Evolutionary conservation across 2,113 vertebrate species (phyloP).

Genomic region (Chinchilla lanigera): DNA sequence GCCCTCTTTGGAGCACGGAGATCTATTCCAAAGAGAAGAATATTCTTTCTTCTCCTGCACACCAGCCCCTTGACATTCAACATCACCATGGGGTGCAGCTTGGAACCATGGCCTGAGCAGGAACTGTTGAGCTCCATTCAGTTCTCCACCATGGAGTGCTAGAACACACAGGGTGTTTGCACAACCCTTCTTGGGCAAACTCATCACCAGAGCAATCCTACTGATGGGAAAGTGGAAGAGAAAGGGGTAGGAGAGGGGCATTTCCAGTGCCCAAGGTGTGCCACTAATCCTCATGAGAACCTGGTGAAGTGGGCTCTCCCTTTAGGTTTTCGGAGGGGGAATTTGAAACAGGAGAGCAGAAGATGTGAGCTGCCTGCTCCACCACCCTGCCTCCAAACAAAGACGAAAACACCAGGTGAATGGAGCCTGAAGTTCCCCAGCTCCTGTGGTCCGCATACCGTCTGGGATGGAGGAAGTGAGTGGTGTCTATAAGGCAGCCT

Average conservation of each 20-base stretch:
- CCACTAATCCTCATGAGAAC: background rate
- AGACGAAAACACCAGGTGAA: rapidly evolving
- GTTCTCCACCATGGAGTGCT: rapidly evolving
- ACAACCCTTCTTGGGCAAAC: background rate
- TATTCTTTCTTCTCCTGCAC: rapidly evolving
- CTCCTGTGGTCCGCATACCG: rapidly evolving
- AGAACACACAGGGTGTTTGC: too few species aligned
- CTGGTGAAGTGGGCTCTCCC: background rate
- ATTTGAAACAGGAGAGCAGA: background rate
- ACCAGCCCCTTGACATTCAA: rapidly evolving
- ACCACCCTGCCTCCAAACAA: background rate
- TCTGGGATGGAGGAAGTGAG: background rate
- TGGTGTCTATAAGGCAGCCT: rapidly evolving
- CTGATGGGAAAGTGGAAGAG: background rate
- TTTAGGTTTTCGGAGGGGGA: background rate
- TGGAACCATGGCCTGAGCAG: background rate
- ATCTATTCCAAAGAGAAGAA: background rate
- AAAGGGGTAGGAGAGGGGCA: background rate
- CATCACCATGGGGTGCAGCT: background rate
- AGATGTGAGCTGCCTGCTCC: background rate
- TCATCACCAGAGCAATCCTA: background rate
- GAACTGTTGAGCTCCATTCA: rapidly evolving
- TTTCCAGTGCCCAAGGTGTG: background rate
- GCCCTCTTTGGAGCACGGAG: background rate
- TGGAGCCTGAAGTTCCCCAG: background rate